Base-by-base conservation (phyloP, 2,888 invertebrate genomes). In the Caenorhabditis sp. region DNA sequence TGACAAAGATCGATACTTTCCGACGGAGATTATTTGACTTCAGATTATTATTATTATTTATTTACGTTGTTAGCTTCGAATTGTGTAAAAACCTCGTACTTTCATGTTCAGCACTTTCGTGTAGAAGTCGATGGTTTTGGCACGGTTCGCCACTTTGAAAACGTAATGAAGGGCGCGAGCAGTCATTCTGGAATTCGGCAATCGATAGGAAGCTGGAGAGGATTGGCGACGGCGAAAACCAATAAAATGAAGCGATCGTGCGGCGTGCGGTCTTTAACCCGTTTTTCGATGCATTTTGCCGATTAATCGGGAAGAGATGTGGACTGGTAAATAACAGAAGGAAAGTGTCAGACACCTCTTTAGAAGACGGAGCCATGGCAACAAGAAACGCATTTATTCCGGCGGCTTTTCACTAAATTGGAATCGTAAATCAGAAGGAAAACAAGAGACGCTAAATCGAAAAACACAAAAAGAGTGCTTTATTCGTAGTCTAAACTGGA, bases 61-160 rank as follows among this genome's bases (percentile, higher is more conserved):
- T 26, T 30, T 15, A 22, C n/a, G n/a, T n/a, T n/a, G n/a, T n/a
- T n/a, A n/a, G n/a, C n/a, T n/a, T 7, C 30, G 30, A 43, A 9
- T 30, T 15, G 11, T 32, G 30, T 32, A 13, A 24, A 1, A 22
- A 43, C 41, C n/a, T 9, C 7, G 41, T 26, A 95, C 95, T 93
- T 95, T 94, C 98, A 98, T 98, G 79, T 96, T 96, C 37, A 98
- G 92, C 82, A 96, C 92, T 88, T 94, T 93, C 66, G 94, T 92
- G 90, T 94, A 97, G 91, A 98, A 98, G 89, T 93, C 93, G 0
- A 93, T 93, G 17, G 95, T 95, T 79, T 93, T 92, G 26, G 93
- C 93, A 75, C 98, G 92, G 89, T 98, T 94, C 0, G 95, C 95
- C 83, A 98, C 93, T 92, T 97, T 97, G 89, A 97, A 95, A 2